Evolutionary conservation across 2,888 invertebrate genomes (phyloP).

Genomic region (Dugesia japonica): DNA sequence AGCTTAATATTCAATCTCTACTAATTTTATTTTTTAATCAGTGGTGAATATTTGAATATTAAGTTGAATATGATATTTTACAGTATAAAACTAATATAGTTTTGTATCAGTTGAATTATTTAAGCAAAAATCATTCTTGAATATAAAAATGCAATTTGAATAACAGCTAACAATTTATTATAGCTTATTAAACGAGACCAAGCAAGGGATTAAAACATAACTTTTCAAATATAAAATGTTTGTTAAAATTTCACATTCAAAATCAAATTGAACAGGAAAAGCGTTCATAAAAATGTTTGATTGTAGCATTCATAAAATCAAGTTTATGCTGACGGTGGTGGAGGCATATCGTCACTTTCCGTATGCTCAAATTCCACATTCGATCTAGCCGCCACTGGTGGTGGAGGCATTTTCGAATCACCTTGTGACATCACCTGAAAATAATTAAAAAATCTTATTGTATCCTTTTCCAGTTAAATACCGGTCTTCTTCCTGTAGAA

Average conservation of each 20-base stretch:
- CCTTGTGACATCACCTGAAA: too few species aligned
- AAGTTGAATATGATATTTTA: too few species aligned
- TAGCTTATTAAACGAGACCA: background rate
- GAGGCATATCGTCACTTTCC: background rate
- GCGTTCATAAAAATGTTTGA: background rate
- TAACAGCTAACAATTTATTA: background rate
- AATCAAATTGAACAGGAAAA: slow-evolving; percentile 10
- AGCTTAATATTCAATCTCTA: too few species aligned
- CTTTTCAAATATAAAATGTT: slow-evolving; percentile 1
- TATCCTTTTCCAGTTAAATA: background rate
- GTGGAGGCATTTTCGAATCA: background rate
- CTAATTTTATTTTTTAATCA: too few species aligned
- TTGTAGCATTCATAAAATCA: background rate
- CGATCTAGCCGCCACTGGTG: background rate
- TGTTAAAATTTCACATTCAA: background rate
- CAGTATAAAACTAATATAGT: too few species aligned
- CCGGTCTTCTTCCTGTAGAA: background rate
- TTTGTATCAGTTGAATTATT: too few species aligned
- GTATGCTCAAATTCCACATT: background rate
- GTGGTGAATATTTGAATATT: too few species aligned
- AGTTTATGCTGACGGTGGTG: background rate
- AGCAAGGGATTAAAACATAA: slow-evolving; percentile 16
- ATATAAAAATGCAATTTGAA: too few species aligned
- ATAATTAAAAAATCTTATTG: too few species aligned
- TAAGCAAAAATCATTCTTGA: too few species aligned